These are phyloP conservation scores for Synergus umbraculus DNA, from an alignment of 2,888 invertebrate species.

Conservation along the genomic window DNA sequence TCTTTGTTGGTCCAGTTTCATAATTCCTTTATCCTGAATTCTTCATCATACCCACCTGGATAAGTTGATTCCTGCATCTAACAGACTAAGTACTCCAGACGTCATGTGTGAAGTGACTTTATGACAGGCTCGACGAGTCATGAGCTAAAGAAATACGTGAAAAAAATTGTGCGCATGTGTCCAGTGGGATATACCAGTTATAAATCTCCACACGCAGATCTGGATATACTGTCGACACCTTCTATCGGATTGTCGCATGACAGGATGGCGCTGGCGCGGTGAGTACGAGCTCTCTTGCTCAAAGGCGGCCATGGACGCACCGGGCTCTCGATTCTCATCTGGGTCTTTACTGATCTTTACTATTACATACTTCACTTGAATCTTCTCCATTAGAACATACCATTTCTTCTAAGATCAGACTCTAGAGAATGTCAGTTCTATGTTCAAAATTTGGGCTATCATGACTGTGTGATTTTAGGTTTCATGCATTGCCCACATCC, in stretches of 20 bases:
- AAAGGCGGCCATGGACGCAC: conserved; percentile 54
- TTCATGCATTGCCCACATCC: neutral
- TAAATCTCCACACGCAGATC: conserved; percentile 73
- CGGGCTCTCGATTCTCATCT: conserved; percentile 16
- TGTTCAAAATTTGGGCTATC: conserved; percentile 33
- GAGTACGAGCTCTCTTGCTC: conserved; percentile 69
- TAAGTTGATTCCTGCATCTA: neutral
- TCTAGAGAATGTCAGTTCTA: neutral
- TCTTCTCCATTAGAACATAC: conserved; percentile 18
- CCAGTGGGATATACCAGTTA: conserved; percentile 74
- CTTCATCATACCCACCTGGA: neutral
- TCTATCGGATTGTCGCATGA: conserved; percentile 82
- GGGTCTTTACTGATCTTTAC: neutral
- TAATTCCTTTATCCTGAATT: neutral
- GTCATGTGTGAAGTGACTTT: conserved; percentile 62
- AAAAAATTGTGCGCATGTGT: conserved; percentile 75
- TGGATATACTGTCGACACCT: conserved; percentile 80
- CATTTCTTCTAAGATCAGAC: conserved; percentile 16
- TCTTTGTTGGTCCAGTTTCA: neutral
- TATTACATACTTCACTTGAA: neutral
- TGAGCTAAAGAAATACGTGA: conserved; percentile 53
- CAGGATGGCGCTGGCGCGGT: conserved; percentile 85
- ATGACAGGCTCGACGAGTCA: conserved; percentile 68
- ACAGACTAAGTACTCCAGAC: conserved; percentile 47
- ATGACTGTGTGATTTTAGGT: conserved; percentile 13